Evolutionary conservation across 2,113 vertebrate genomes (phyloP).

Genomic region (Rhynchopsitta pachyrhyncha): DNA sequence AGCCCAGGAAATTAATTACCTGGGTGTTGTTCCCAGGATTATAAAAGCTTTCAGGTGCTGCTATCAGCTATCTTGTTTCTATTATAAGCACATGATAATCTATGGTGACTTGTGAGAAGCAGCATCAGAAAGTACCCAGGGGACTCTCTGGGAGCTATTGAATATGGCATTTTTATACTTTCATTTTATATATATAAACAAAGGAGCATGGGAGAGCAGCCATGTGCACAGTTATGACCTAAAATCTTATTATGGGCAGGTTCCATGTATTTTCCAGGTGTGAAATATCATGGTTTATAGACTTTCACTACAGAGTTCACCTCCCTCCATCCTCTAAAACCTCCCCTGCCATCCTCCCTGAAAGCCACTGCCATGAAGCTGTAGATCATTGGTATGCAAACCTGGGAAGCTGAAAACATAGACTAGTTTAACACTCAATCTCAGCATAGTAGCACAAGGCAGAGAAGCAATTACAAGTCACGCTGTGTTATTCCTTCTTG

Average conservation of each 20-base stretch:
- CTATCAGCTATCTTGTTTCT: neutral
- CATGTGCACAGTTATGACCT: neutral
- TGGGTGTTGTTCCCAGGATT: neutral
- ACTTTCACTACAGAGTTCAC: neutral
- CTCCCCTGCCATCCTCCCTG: neutral
- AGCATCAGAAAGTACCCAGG: neutral
- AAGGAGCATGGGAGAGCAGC: neutral
- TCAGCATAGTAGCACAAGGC: neutral
- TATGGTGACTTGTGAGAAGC: neutral
- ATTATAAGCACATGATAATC: neutral
- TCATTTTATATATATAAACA: neutral
- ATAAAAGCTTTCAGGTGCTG: neutral
- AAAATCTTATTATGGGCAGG: neutral
- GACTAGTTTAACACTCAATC: neutral
- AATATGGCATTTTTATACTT: neutral
- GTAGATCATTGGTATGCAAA: rapidly evolving
- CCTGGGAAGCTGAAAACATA: neutral
- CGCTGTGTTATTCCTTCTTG: neutral
- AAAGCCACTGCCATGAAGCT: neutral
- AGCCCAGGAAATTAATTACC: neutral
- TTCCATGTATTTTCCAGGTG: neutral
- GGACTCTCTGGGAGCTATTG: neutral
- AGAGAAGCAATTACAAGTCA: neutral
- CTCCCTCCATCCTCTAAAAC: neutral
- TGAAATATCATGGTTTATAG: neutral